Evolutionary conservation across 2,113 vertebrate genomes (phyloP), one percentile per base, ranked within the genome.

Genomic region (Pelodiscus sinensis): DNA sequence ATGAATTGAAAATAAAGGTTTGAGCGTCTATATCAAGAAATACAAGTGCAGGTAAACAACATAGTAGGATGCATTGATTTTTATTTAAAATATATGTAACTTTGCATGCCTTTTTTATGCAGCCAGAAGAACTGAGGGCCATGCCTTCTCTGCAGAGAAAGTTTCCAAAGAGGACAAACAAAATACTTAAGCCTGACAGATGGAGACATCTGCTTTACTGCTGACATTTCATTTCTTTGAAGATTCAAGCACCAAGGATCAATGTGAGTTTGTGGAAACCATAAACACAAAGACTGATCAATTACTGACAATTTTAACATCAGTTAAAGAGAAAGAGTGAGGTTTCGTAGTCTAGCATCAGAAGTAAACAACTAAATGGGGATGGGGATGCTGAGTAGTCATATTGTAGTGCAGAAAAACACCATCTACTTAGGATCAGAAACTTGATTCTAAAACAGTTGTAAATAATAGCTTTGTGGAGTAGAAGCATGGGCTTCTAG

Each of bases 191-290:
- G 29, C 77, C 58, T 77, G 38, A 27, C 44, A 79, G 44, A 62
- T 58, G 44, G 85, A 88, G 78, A 80, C 31, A 71, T 79, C 68
- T 89, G 58, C 79, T 90, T 84, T 79, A 62, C 55, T 65, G 38
- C 54, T 91, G 56, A 92, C 55, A 55, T 92, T 94, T 91, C 86
- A 81, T 81, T 91, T 90, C 73, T 75, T 81, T 87, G 86, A 82
- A 79, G 79, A 55, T 68, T 60, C 81, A 89, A 92, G 65, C 68
- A 81, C 78, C 14, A 50, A 55, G 75, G 81, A 90, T 92, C 60
- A 79, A 90, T 87, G 60, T 24, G 52, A 77, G 71, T 78, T 93
- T 65, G 38, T 90, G 84, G 82, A 91, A 90, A 65, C 50, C 55
- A 44, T 62, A 80, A 1, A 1, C 55, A 92, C 90, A 75, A 82